Evolutionary conservation across 2,888 invertebrate species (phyloP), one percentile per base, ranked within the genome.

Genomic region (Caenorhabditis imperialis): DNA sequence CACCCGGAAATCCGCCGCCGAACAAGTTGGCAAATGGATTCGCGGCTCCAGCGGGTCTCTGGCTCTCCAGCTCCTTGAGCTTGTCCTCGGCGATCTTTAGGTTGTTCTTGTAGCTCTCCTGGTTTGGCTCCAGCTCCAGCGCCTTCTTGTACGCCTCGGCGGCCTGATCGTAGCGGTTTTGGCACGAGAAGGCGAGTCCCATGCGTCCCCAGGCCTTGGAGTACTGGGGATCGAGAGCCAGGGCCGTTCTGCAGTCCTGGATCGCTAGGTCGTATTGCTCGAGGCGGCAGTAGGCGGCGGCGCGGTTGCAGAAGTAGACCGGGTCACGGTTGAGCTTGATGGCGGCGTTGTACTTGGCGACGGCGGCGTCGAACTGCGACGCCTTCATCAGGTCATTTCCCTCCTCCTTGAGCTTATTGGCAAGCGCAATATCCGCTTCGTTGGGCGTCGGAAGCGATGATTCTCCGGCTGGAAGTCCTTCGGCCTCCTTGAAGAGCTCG

Each of bases 301-400:
- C 99, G 81, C 91, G 92, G 89, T 99, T 99, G 89, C 97, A 96
- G 89, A 94, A 98, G 90, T 93, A 98, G 30, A 98, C 94, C 0
- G 97, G 93, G 90, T 97, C 97, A 75, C 92, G 91, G 23, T 93
- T 92, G 65, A 95, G 90, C 84, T 92, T 91, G 79, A 99, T 94
- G 12, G 98, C 97, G 84, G 94, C 93, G 75, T 94, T 92, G 88
- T 97, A 97, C 84, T 92, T 92, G 14, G 92, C 91, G 35, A 96
- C 89, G 14, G 97, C 97, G 88, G 94, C 94, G 23, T 91, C 90
- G 81, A 88, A 89, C 83, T 93, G 92, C 72, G 93, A 93, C 33
- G 91, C 91, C 88, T 94, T 94, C 94, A 98, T 95, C n/a, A 93
- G 60, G 61, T 79, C 81, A 20, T 82, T 82, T 51, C 82, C 82